Evolutionary conservation across 23 tunicate genomes (phyloP).

Genomic region (Halocynthia roretzi): DNA sequence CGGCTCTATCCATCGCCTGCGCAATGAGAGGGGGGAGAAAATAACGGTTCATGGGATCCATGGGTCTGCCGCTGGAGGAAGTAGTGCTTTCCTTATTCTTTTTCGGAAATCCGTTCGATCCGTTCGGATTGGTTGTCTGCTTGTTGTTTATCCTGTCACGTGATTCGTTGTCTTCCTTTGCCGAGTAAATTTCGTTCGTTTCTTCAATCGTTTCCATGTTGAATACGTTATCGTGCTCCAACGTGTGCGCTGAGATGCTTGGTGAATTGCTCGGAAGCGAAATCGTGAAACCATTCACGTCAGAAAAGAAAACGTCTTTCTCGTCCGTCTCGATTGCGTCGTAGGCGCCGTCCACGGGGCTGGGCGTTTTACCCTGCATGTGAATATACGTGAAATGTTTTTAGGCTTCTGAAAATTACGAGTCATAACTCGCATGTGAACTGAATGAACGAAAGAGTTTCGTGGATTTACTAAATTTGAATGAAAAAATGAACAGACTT

Average conservation of each 20-base stretch:
- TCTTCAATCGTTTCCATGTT: background rate
- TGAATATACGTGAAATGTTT: no score
- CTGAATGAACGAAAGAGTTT: no score
- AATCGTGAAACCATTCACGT: background rate
- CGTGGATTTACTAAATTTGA: no score
- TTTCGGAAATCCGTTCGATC: background rate
- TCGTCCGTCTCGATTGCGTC: background rate
- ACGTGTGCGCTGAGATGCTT: background rate
- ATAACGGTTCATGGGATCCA: background rate
- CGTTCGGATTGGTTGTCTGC: background rate
- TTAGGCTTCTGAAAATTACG: no score
- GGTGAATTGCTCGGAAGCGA: constrained; percentile 9
- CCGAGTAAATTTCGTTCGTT: background rate
- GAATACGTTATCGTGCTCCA: background rate
- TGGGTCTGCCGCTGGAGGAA: background rate
- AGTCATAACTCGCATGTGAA: no score
- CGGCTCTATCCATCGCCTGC: background rate
- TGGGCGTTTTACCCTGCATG: no score
- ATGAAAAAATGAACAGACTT: no score
- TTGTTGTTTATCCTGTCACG: background rate
- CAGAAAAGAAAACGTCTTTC: background rate
- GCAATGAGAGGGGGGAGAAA: constrained; percentile 1
- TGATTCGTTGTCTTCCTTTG: background rate
- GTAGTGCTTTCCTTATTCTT: background rate
- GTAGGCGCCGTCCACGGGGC: background rate